These are phyloP conservation scores for Maconellicoccus hirsutus DNA, from an alignment of 1,140 invertebrate species.

Conservation along the genomic window DNA sequence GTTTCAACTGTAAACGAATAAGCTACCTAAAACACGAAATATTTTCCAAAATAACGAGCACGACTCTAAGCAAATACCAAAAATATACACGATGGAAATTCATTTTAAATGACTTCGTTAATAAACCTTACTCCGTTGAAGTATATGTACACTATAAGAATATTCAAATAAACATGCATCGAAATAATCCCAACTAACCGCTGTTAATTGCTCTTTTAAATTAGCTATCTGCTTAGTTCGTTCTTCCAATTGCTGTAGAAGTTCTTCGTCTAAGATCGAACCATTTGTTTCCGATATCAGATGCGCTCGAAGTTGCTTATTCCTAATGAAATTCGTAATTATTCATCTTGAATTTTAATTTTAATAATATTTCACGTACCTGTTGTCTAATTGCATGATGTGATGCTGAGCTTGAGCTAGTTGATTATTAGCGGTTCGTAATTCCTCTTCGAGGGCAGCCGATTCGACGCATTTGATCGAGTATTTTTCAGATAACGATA, in stretches of 20 bases:
- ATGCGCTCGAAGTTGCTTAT: slow-evolving; percentile 61
- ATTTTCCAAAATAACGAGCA: background rate
- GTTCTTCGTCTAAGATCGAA: slow-evolving; percentile 27
- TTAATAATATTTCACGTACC: background rate
- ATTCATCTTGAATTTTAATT: too few relatives aligned
- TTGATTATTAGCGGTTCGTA: slow-evolving; percentile 61
- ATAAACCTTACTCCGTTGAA: too few relatives aligned
- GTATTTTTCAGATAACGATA: slow-evolving; percentile 79
- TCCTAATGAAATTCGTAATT: slow-evolving; percentile 37
- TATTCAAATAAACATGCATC: background rate
- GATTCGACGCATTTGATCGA: slow-evolving; percentile 84
- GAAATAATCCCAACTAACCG: background rate
- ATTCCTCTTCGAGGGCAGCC: slow-evolving; percentile 69
- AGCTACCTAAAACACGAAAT: background rate
- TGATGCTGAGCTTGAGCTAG: slow-evolving; percentile 65
- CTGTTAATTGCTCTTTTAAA: background rate
- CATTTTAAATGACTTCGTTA: too few relatives aligned
- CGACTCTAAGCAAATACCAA: background rate
- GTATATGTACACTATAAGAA: background rate
- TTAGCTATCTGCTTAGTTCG: slow-evolving; percentile 6
- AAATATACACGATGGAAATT: too few relatives aligned
- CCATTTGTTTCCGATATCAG: slow-evolving; percentile 47
- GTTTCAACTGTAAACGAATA: background rate
- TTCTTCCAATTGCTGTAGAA: slow-evolving; percentile 23
- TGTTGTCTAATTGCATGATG: slow-evolving; percentile 55